phyloP scores from a whole-genome alignment of 2,113 vertebrate species.

The Felis catus region DNA sequence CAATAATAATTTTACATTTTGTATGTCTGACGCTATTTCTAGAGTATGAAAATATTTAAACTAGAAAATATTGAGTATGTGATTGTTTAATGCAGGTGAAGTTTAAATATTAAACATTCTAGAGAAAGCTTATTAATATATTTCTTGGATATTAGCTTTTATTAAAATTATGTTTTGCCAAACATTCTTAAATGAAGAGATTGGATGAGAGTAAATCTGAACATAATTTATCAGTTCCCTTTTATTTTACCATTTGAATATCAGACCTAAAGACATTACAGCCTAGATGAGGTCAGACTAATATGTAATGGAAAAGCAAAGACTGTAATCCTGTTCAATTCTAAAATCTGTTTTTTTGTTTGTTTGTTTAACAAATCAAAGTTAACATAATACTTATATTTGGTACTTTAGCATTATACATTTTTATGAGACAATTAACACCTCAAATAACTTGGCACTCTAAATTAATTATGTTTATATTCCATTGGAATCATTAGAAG shows the following conservation, averaged over 20 bases:
- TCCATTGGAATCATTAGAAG: not conserved
- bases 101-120: not conserved
- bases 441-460: not conserved
- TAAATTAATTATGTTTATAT: not conserved
- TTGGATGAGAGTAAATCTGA: not conserved
- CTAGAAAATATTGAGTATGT: not conserved
- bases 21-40: not conserved
- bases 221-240: not conserved
- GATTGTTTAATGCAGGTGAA: not conserved
- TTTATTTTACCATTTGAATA: not conserved
- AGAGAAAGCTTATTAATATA: not conserved
- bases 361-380: not conserved
- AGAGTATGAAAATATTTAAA: slow-evolving; percentile 14
- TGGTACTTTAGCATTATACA: not conserved
- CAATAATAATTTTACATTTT: not conserved
- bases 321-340: not conserved
- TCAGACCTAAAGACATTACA: not conserved
- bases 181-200: not conserved
- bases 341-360: not conserved
- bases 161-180: not conserved
- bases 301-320: not conserved
- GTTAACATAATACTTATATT: not conserved
- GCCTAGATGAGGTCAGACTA: not conserved
- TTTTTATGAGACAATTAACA: not conserved
- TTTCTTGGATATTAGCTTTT: not conserved